phyloP scores from a whole-genome alignment of 2,888 invertebrate species.

The Aleiodes alternator region DNA sequence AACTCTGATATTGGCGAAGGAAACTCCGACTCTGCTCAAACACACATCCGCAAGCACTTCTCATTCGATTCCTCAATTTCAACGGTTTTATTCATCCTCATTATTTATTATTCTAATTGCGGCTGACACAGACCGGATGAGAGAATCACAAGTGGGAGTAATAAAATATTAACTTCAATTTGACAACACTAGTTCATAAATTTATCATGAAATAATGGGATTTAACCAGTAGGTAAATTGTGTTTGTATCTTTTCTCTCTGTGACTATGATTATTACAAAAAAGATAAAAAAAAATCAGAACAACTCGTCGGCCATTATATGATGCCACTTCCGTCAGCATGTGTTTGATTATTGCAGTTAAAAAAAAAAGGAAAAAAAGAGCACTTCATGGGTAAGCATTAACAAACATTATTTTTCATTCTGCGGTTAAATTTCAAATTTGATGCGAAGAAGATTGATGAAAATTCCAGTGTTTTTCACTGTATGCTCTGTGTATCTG shows the following conservation, averaged over 20 bases:
- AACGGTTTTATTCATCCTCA: background rate
- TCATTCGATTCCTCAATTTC: background rate
- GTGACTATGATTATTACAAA: constrained; percentile 27
- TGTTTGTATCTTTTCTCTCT: constrained; percentile 49
- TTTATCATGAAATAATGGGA: constrained; percentile 27
- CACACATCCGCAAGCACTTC: background rate
- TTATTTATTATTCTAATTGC: constrained; percentile 40
- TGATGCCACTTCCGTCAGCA: constrained; percentile 8
- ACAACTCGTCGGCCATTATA: constrained; percentile 41
- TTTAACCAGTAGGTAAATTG: constrained; percentile 10
- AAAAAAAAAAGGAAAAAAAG: constrained; percentile 46
- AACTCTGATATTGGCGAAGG: constrained; percentile 38
- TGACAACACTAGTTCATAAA: constrained; percentile 31
- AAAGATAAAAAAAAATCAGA: constrained; percentile 45
- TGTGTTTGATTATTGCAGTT: constrained; percentile 42
- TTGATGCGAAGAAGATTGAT: constrained; percentile 12
- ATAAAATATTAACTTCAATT: background rate
- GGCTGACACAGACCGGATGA: constrained; percentile 22
- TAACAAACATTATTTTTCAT: constrained; percentile 37
- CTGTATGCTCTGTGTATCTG: background rate
- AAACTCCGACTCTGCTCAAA: constrained; percentile 6
- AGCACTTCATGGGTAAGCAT: background rate
- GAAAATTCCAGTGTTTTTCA: constrained; percentile 4
- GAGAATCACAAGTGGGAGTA: constrained; percentile 16
- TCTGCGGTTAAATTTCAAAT: constrained; percentile 24